phyloP scores from a whole-genome alignment of 1,140 invertebrate genomes.

The Acromyrmex heyeri region DNA sequence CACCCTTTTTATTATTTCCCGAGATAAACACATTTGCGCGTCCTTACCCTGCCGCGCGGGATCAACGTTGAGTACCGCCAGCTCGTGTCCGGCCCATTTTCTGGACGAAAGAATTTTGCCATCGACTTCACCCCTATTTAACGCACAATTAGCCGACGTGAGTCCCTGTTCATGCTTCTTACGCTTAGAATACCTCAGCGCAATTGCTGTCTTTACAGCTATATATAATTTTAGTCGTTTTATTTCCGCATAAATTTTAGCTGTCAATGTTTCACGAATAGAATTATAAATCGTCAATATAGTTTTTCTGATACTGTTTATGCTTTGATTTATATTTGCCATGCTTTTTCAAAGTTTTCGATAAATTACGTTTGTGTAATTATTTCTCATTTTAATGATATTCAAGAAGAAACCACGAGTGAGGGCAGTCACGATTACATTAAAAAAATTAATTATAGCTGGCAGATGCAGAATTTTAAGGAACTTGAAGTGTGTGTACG shows the following conservation, averaged over 20 bases:
- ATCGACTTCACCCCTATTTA: constrained; percentile 35
- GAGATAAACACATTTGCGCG: constrained; percentile 77
- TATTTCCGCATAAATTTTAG: not conserved
- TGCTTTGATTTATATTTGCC: not conserved
- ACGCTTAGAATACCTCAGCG: not conserved
- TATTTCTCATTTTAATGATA: not conserved
- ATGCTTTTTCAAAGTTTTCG: not conserved
- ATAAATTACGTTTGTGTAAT: not conserved
- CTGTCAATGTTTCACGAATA: not conserved
- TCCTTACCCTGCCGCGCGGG: constrained; percentile 59
- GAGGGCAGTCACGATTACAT: constrained; percentile 63
- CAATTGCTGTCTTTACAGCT: not conserved
- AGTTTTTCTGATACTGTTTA: not conserved
- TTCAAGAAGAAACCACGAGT: not conserved
- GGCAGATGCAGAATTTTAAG: constrained; percentile 67
- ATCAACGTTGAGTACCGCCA: not conserved
- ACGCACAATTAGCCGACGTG: constrained; percentile 59
- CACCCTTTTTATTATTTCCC: constrained; percentile 77
- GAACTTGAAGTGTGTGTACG: constrained; percentile 67
- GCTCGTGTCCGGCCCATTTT: constrained; percentile 57
- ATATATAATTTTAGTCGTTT: not conserved
- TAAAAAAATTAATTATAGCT: constrained; percentile 77
- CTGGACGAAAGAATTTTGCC: constrained; percentile 69
- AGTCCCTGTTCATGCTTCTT: constrained; percentile 19
- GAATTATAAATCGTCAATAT: not conserved